Evolutionary conservation across 2,888 invertebrate species (phyloP).

Genomic region (Nebria salina): DNA sequence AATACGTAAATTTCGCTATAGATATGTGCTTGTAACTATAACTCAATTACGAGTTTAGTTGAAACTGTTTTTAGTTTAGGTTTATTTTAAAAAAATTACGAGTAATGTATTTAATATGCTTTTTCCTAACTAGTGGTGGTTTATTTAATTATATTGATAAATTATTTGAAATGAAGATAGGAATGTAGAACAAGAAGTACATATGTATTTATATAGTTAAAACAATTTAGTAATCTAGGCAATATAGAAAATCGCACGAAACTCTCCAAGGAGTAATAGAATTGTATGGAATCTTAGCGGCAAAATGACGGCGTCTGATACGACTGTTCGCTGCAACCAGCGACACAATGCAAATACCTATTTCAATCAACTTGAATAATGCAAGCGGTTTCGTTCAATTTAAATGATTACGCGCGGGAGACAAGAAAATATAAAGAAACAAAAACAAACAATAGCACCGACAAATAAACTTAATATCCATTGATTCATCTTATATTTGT

Average conservation of each 20-base stretch:
- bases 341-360: conserved; percentile 17
- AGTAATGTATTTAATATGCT: no score
- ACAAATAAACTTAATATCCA: not conserved
- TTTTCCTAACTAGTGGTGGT: no score
- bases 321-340: not conserved
- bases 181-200: not conserved
- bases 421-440: not conserved
- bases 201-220: not conserved
- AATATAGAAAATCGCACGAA: conserved; percentile 6
- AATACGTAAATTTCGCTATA: no score
- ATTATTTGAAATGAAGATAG: no score
- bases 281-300: conserved; percentile 5
- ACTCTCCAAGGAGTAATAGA: not conserved
- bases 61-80: no score
- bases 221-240: not conserved
- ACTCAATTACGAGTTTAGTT: no score
- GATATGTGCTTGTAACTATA: no score
- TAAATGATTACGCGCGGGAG: conserved; percentile 12
- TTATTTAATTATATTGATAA: no score
- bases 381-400: conserved; percentile 18
- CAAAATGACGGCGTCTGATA: conserved; percentile 9
- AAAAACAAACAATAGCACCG: not conserved
- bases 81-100: no score
- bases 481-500: not conserved
- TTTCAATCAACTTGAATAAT: conserved; percentile 20